Evolutionary conservation across 92 coral and sea anemone genomes (phyloP), one percentile per base, ranked within the genome.

Genomic region (Zoanthus sociatus): DNA sequence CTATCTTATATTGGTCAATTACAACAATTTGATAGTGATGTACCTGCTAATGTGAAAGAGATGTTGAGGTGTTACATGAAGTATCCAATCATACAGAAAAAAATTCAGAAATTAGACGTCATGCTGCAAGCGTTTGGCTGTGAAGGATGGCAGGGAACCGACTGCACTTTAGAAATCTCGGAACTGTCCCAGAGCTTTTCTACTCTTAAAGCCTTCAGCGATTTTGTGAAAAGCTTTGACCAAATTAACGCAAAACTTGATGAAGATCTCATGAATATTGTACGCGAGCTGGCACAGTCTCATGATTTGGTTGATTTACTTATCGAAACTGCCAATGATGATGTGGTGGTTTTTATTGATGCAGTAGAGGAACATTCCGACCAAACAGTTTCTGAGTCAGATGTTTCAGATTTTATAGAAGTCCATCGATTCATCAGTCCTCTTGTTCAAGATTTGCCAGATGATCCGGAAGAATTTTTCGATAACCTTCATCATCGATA

Each of bases 331-430:
- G 92, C 90, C 45, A 45, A 77, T 54, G 96, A 94, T 13, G 96
- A 94, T 63, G 90, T 91, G 16, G 89, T 89, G 67, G 71, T 91
- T 16, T 88, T 94, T 6, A 94, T 94, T 30, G 96, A 94, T 71
- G 93, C 92, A 54, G 96, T 94, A 10, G 96, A 94, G 79, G 96
- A 91, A 53, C 93, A 89, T 67, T 94, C 93, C 6, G 96, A 94
- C 51, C 90, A 88, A n/a, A 77, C 89, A 14, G 88, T 94, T 72
- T 85, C 91, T 7, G 96, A 90, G 70, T 78, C 89, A 47, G 91
- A 84, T 13, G 96, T 94, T n/a, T 87, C 94, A 6, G 88, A 91
- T 83, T 86, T 94, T 78, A 94, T 94, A 16, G 93, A 92, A 69
- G 92, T 92, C 48, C 96, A 94, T 82, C 79, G 92, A 47, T 86